Evolutionary conservation across 2,113 vertebrate species (phyloP).

Genomic region (Tautogolabrus adspersus): DNA sequence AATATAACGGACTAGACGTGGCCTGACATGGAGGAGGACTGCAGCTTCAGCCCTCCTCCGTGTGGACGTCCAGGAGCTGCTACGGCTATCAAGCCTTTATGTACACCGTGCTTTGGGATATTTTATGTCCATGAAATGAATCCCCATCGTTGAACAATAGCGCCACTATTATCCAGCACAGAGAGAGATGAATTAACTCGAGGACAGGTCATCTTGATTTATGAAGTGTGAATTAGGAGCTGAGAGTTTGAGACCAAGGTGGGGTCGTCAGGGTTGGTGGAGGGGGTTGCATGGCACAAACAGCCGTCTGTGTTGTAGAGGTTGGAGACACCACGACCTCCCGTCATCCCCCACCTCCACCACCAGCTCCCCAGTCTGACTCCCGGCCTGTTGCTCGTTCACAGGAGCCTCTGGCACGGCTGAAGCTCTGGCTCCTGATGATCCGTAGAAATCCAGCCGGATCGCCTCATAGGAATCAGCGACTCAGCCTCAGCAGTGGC

Average conservation of each 20-base stretch:
- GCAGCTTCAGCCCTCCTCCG: slow-evolving; percentile 2
- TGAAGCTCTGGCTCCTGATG: slow-evolving; percentile 40
- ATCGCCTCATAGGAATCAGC: slow-evolving; percentile 35
- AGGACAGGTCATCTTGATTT: slow-evolving; percentile 81
- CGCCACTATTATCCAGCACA: slow-evolving; percentile 67
- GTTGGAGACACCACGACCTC: slow-evolving; percentile 66
- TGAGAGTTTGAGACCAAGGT: slow-evolving; percentile 74
- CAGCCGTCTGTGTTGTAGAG: slow-evolving; percentile 75
- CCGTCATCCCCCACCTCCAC: slow-evolving; percentile 28
- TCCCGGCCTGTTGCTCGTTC: slow-evolving; percentile 53
- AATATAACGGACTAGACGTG: slow-evolving; percentile 58
- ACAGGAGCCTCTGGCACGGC: slow-evolving; percentile 35
- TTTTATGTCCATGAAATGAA: slow-evolving; percentile 57
- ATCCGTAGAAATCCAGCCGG: slow-evolving; percentile 49
- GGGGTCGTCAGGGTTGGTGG: slow-evolving; percentile 46
- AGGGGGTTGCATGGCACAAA: slow-evolving; percentile 68
- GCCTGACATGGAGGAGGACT: slow-evolving; percentile 50
- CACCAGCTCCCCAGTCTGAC: slow-evolving; percentile 36
- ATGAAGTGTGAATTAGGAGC: slow-evolving; percentile 82
- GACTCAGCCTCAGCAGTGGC: slow-evolving; percentile 3
- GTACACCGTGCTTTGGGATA: not conserved
- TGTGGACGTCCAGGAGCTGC: slow-evolving; percentile 35
- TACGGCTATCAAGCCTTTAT: slow-evolving; percentile 20
- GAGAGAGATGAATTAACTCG: slow-evolving; percentile 74
- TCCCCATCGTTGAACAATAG: slow-evolving; percentile 66